Evolutionary conservation across 2,888 invertebrate genomes (phyloP).

Genomic region (Allacma fusca): DNA sequence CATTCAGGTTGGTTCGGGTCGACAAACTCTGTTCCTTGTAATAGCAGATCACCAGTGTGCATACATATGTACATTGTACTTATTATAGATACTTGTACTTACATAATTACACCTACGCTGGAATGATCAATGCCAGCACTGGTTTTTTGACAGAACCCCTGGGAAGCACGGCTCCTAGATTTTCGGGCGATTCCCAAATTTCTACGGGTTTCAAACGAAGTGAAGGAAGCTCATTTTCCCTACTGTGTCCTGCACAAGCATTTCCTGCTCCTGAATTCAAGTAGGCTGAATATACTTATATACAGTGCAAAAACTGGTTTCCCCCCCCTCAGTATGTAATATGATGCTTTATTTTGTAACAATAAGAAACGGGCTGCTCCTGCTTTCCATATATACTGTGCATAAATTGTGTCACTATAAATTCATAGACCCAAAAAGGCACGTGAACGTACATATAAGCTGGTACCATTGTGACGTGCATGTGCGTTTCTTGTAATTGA

Average conservation of each 20-base stretch:
- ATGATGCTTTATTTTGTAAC: no score
- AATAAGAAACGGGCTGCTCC: background rate
- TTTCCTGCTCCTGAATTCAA: constrained; percentile 51
- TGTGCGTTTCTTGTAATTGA: background rate
- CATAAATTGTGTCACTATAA: background rate
- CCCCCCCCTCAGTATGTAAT: background rate
- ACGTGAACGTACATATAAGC: no score
- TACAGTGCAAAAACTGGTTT: no score
- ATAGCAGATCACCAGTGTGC: background rate
- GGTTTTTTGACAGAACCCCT: constrained; percentile 62
- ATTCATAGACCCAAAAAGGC: no score
- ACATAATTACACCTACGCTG: no score
- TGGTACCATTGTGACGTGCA: no score
- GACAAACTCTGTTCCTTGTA: background rate
- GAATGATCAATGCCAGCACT: no score
- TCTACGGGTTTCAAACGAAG: constrained; percentile 12
- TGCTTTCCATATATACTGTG: background rate
- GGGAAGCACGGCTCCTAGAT: constrained; percentile 65
- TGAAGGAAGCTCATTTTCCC: constrained; percentile 51
- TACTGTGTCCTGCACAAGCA: constrained; percentile 58
- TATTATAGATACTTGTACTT: no score
- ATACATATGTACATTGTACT: background rate
- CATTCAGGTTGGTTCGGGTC: constrained; percentile 8
- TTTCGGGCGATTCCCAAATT: constrained; percentile 63
- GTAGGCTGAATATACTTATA: constrained; percentile 10